Evolutionary conservation across 2,113 vertebrate genomes (phyloP).

Genomic region (Urocolius indicus): DNA sequence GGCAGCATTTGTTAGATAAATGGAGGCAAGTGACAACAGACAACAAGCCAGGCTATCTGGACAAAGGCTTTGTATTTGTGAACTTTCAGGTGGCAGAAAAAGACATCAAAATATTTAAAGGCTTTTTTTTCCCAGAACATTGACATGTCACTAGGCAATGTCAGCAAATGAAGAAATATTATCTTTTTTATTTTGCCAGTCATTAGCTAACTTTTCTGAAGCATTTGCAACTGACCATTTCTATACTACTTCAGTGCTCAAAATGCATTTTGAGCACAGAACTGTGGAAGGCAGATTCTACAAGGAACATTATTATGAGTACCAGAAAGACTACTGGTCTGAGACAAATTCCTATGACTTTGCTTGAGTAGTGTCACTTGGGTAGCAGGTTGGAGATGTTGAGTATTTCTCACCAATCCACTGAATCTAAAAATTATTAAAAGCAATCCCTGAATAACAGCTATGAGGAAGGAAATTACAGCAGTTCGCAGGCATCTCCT

Average conservation of each 20-base stretch:
- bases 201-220: background rate
- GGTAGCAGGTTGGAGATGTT: background rate
- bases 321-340: background rate
- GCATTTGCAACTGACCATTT: background rate
- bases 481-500: background rate
- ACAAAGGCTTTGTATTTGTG: background rate
- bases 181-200: background rate
- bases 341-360: background rate
- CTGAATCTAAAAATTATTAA: background rate
- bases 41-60: constrained; percentile 1
- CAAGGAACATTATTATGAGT: background rate
- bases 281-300: background rate
- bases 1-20: constrained; percentile 42
- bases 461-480: background rate
- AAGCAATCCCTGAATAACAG: background rate
- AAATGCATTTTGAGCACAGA: background rate
- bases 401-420: background rate
- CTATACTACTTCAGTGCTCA: background rate
- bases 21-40: constrained; percentile 17
- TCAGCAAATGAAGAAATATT: background rate
- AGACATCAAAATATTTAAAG: background rate
- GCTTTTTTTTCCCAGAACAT: background rate
- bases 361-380: background rate
- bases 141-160: background rate
- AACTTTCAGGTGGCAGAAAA: constrained; percentile 10